These are phyloP conservation scores for Caranx ignobilis DNA, from an alignment of 2,113 vertebrate genomes.

Conservation along the genomic window DNA sequence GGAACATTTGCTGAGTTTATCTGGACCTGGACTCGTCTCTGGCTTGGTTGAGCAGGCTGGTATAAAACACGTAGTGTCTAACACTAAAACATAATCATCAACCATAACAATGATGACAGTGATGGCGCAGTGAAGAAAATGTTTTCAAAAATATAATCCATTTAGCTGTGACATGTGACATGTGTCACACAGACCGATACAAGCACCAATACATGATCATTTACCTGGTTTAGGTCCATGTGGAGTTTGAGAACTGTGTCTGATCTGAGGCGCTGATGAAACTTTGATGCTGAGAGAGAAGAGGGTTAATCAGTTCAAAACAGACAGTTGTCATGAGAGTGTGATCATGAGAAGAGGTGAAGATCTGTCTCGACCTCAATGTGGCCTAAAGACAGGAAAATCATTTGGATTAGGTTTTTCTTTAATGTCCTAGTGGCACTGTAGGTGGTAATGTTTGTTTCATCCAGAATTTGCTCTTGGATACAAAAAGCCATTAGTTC, in stretches of 20 bases:
- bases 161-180: neutral
- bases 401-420: neutral
- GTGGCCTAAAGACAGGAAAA: neutral
- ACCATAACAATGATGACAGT: neutral
- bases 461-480: neutral
- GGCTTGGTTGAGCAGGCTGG: too few species aligned
- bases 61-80: neutral
- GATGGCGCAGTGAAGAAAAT: neutral
- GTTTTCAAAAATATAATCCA: neutral
- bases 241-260: conserved; percentile 38
- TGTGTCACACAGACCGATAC: neutral
- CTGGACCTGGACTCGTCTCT: too few species aligned
- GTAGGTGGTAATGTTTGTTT: neutral
- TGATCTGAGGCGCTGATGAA: conserved; percentile 61
- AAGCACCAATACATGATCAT: neutral
- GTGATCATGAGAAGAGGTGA: neutral
- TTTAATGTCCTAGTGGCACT: too few species aligned
- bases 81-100: neutral
- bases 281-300: conserved; percentile 62
- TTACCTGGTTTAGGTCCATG: conserved; percentile 68
- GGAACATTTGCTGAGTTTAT: too few species aligned
- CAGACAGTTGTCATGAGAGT: neutral
- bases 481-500: neutral
- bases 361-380: neutral
- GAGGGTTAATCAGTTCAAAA: conserved; percentile 13